Conservation (phyloP, 2,797 vertebrate species). For the Pristis pectinata region DNA sequence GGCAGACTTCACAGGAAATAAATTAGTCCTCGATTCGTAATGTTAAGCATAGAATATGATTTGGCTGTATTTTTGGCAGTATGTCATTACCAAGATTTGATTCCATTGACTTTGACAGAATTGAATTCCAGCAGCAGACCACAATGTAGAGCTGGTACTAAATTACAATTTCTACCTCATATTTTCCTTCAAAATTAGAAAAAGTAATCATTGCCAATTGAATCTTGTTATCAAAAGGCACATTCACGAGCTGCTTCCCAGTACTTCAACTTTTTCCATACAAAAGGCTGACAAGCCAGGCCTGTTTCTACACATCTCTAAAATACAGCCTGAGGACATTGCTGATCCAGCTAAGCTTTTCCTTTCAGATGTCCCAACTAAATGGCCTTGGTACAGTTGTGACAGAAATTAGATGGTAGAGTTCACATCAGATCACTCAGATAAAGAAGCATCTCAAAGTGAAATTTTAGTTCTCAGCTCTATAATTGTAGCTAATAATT, state of each 20-base stretch:
- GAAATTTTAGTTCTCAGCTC: constrained; percentile 21
- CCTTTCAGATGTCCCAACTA: neutral
- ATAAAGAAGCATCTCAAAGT: constrained; percentile 7
- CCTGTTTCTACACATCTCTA: neutral
- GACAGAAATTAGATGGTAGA: constrained; percentile 4
- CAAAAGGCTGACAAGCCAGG: too few species aligned
- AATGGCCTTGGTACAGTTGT: constrained; percentile 3
- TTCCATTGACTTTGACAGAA: too few species aligned
- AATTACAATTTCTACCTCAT: too few species aligned
- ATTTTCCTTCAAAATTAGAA: neutral
- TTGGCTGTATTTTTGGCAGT: too few species aligned
- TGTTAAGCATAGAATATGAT: too few species aligned
- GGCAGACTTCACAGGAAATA: neutral
- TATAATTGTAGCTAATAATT: neutral
- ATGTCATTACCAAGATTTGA: too few species aligned
- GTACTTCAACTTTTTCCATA: neutral
- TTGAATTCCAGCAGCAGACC: too few species aligned
- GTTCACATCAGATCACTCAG: neutral
- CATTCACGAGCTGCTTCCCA: neutral
- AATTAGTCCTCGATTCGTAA: too few species aligned
- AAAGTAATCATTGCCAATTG: neutral
- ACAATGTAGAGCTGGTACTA: too few species aligned
- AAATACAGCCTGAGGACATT: neutral
- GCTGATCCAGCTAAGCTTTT: neutral
- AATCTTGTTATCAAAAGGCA: constrained; percentile 5